These are phyloP conservation scores for Choloepus hoffmanni DNA, from an alignment of 2,113 vertebrate species.

Conservation along the genomic window DNA sequence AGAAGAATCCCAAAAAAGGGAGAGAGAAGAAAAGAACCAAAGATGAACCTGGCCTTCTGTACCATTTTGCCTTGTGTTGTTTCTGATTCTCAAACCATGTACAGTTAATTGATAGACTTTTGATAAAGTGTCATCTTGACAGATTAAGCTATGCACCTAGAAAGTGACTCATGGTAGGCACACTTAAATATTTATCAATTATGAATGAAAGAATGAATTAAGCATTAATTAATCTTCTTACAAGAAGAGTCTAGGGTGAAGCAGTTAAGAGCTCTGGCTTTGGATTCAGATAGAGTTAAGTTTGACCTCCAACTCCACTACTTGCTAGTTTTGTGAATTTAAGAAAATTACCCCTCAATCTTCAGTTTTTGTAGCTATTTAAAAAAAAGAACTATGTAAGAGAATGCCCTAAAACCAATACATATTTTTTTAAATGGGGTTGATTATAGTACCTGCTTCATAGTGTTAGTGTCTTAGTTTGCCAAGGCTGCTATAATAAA, in stretches of 20 bases:
- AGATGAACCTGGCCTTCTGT: constrained; percentile 1
- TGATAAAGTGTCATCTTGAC: neutral
- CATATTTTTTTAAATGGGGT: no score
- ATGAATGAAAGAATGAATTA: neutral
- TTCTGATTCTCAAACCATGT: constrained; percentile 17
- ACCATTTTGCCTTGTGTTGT: neutral
- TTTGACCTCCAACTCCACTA: neutral
- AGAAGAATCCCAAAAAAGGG: neutral
- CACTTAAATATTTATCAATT: neutral
- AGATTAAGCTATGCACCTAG: neutral
- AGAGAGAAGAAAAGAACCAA: constrained; percentile 5
- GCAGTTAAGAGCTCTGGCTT: neutral
- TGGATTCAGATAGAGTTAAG: neutral
- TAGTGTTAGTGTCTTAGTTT: neutral
- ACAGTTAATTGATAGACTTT: neutral
- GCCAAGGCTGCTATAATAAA: no score
- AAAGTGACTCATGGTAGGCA: neutral
- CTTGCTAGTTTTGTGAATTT: neutral
- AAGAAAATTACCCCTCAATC: neutral
- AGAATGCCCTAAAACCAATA: neutral
- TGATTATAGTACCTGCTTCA: neutral
- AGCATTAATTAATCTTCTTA: neutral
- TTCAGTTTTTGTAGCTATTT: constrained; percentile 23
- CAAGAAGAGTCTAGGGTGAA: neutral
- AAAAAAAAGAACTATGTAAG: no score